A percentile compares a stretch with the other conserved stretches of the same genome.
phyloP scores from a whole-genome alignment of 2,797 vertebrate genomes.

The Neosalanx taihuensis region DNA sequence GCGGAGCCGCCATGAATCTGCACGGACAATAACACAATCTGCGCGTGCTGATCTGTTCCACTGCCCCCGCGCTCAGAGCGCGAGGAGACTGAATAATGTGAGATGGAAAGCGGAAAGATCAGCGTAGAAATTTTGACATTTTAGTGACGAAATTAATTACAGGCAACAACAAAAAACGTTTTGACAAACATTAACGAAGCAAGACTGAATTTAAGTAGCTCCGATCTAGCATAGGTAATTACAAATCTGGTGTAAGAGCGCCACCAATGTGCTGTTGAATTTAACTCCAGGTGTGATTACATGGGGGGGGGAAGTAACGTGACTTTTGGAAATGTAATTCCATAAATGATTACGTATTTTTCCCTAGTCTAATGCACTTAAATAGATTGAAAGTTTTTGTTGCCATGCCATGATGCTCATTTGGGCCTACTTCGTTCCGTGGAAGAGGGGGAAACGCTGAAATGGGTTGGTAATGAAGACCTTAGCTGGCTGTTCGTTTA shows the following conservation, averaged over 20 bases:
- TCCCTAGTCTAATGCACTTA: slow-evolving; percentile 22
- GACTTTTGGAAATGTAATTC: neutral
- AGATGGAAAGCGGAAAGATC: slow-evolving; percentile 28
- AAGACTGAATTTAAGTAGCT: slow-evolving; percentile 38
- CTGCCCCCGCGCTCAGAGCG: slow-evolving; percentile 23
- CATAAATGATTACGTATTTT: neutral
- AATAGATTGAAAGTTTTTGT: slow-evolving; percentile 18
- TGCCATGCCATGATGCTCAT: slow-evolving; percentile 34
- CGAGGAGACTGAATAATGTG: slow-evolving; percentile 27
- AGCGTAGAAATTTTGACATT: slow-evolving; percentile 29
- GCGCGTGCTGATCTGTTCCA: slow-evolving; percentile 45
- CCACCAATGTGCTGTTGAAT: slow-evolving; percentile 49
- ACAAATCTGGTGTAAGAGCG: slow-evolving; percentile 43
- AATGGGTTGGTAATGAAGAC: slow-evolving; percentile 36
- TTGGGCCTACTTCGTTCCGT: slow-evolving; percentile 52
- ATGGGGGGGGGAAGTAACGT: slow-evolving; percentile 27
- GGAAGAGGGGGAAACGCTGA: slow-evolving; percentile 52
- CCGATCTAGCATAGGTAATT: slow-evolving; percentile 29
- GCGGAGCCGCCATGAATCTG: slow-evolving; percentile 67
- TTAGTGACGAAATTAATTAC: slow-evolving; percentile 38
- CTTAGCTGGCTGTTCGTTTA: slow-evolving; percentile 34
- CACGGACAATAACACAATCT: slow-evolving; percentile 73
- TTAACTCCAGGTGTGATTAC: slow-evolving; percentile 17
- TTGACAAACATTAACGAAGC: slow-evolving; percentile 30
- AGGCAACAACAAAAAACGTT: slow-evolving; percentile 21